Conservation (phyloP, 2,113 vertebrate genomes). For the Struthidea cinerea region DNA sequence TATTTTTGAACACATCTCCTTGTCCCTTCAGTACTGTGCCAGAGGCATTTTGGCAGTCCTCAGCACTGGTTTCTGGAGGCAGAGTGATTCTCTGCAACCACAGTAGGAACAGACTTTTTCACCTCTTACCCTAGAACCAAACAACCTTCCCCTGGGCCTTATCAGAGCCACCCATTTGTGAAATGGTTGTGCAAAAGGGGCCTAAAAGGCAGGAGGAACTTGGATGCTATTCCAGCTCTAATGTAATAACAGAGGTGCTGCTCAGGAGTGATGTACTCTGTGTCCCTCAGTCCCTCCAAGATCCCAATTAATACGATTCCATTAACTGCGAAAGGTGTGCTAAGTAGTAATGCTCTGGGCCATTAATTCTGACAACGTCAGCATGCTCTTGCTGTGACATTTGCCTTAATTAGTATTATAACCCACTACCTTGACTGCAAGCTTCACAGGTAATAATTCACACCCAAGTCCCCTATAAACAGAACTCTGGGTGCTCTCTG, state of each 20-base stretch:
- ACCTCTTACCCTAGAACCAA: slow-evolving; percentile 1
- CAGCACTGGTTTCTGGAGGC: background rate
- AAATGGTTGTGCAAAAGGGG: slow-evolving; percentile 14
- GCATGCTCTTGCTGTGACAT: slow-evolving; percentile 64
- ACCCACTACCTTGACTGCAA: slow-evolving; percentile 49
- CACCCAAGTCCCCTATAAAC: slow-evolving; percentile 11
- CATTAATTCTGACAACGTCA: slow-evolving; percentile 69
- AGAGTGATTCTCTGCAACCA: background rate
- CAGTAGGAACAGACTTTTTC: background rate
- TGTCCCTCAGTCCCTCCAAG: slow-evolving; percentile 42
- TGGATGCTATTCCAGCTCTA: slow-evolving; percentile 29
- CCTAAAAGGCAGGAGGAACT: slow-evolving; percentile 16
- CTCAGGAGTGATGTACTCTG: slow-evolving; percentile 35
- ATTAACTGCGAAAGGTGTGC: slow-evolving; percentile 66
- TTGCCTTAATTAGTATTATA: slow-evolving; percentile 61
- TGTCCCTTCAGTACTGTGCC: background rate
- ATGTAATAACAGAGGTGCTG: slow-evolving; percentile 42
- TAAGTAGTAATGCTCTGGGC: slow-evolving; percentile 61
- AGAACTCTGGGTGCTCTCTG: background rate
- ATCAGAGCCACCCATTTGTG: slow-evolving; percentile 11
- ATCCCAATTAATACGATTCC: slow-evolving; percentile 66
- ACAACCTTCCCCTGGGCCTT: background rate
- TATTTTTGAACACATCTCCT: background rate
- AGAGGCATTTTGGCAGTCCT: background rate
- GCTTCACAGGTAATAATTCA: slow-evolving; percentile 51